Conservation (phyloP, 2,888 invertebrate species). For the Lutraria lutraria region DNA sequence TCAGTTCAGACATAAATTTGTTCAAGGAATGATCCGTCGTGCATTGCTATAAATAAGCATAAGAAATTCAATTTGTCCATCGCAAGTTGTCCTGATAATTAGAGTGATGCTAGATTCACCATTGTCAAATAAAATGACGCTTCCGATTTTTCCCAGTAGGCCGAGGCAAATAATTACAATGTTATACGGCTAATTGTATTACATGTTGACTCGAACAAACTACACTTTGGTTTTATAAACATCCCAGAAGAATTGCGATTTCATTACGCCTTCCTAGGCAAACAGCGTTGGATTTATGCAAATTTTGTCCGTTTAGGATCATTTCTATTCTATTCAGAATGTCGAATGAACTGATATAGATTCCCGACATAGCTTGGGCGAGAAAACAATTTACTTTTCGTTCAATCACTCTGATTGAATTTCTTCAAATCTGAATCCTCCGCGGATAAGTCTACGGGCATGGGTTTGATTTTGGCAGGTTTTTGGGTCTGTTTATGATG, state of each 20-base stretch:
- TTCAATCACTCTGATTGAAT: conserved; percentile 74
- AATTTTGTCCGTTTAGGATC: conserved; percentile 62
- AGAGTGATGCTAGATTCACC: conserved; percentile 49
- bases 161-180: conserved; percentile 68
- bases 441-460: conserved; percentile 23
- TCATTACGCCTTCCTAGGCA: conserved; percentile 62
- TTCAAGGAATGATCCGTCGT: conserved; percentile 61
- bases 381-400: conserved; percentile 71
- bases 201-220: conserved; percentile 65
- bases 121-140: conserved; percentile 70
- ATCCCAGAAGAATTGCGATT: conserved; percentile 56
- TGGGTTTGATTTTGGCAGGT: conserved; percentile 39
- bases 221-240: conserved; percentile 52
- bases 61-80: conserved; percentile 71
- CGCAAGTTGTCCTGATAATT: conserved; percentile 57
- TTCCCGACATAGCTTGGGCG: conserved; percentile 55
- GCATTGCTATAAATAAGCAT: conserved; percentile 60
- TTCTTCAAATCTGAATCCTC: conserved; percentile 61
- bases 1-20: conserved; percentile 65
- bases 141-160: conserved; percentile 65
- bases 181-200: conserved; percentile 67
- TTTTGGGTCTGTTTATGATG: conserved; percentile 36
- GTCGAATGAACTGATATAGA: conserved; percentile 56
- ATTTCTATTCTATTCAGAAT: conserved; percentile 63
- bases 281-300: conserved; percentile 69